Conservation (phyloP, 2,888 invertebrate genomes). For the Apamea monoglypha region DNA sequence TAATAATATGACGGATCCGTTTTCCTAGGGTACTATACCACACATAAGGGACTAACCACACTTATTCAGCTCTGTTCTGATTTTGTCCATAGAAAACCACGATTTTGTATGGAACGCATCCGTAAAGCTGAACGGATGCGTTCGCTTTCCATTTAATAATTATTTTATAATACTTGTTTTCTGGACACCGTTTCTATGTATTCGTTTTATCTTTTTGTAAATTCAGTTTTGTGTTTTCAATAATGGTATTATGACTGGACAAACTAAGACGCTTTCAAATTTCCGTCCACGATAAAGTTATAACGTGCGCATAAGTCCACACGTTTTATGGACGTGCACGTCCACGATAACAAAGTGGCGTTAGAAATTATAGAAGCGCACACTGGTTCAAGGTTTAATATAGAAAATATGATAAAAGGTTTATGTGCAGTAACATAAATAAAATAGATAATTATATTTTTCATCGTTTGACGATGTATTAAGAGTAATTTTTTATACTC, state of each 20-base stretch:
- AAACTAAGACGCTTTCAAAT: neutral
- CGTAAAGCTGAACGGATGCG: too few species aligned
- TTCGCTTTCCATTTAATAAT: neutral
- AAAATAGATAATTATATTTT: neutral
- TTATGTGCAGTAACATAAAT: neutral
- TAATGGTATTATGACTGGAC: neutral
- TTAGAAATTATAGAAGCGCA: too few species aligned
- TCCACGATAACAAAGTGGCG: too few species aligned
- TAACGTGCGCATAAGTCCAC: too few species aligned
- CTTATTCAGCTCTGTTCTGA: too few species aligned
- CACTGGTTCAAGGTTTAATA: neutral
- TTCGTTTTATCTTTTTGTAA: neutral
- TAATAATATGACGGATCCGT: neutral
- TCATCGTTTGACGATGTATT: slow-evolving; percentile 44
- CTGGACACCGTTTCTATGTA: neutral
- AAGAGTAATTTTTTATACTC: neutral
- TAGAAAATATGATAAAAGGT: neutral
- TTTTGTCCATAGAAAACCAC: too few species aligned
- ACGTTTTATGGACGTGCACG: too few species aligned
- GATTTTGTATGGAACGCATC: too few species aligned
- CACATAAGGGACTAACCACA: too few species aligned
- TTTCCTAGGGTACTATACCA: neutral
- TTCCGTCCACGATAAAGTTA: too few species aligned
- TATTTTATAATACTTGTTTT: neutral
- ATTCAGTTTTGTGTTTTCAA: neutral